A percentile compares a stretch with the other conserved stretches of the same genome.
Conservation (phyloP, 2,888 invertebrate genomes). For the Drosophila prolongata region DNA sequence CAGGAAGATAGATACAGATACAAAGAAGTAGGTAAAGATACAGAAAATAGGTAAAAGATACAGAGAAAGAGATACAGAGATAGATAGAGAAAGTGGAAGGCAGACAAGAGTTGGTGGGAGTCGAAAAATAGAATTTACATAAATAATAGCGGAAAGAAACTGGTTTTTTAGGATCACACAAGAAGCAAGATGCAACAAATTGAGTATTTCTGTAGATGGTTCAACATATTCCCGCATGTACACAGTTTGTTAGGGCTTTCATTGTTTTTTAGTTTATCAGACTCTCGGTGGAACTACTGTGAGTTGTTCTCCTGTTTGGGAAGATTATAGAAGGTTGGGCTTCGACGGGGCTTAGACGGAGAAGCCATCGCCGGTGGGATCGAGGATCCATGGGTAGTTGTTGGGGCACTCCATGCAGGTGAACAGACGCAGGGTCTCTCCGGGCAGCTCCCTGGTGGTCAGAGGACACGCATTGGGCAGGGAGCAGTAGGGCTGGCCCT, state of each 20-base stretch:
- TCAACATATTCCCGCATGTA: constrained; percentile 19
- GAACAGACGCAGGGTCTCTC: constrained; percentile 95
- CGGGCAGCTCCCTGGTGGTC: constrained; percentile 95
- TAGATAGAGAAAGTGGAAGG: constrained; percentile 18
- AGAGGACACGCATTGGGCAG: constrained; percentile 95
- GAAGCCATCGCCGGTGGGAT: constrained; percentile 97
- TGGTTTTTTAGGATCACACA: constrained; percentile 30
- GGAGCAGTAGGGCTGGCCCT: constrained; percentile 96
- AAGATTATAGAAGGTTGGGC: constrained; percentile 16
- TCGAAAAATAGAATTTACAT: constrained; percentile 47
- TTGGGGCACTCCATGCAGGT: constrained; percentile 98
- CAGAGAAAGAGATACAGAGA: constrained; percentile 7
- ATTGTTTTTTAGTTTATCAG: constrained; percentile 80
- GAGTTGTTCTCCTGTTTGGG: constrained; percentile 70
- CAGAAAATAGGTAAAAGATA: constrained; percentile 10
- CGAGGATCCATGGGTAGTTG: constrained; percentile 97
- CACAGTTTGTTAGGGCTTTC: constrained; percentile 29
- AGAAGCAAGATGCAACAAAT: constrained; percentile 35
- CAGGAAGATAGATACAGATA: constrained; percentile 32
- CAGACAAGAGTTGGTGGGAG: constrained; percentile 37
- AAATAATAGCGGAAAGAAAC: constrained; percentile 39
- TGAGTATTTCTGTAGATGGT: constrained; percentile 55
- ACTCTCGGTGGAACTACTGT: constrained; percentile 85
- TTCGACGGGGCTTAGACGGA: constrained; percentile 87
- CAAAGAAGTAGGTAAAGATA: constrained; percentile 1